Evolutionary conservation across 2,113 vertebrate species (phyloP), one percentile per base, ranked within the genome.

Genomic region (Phrynosoma platyrhinos): DNA sequence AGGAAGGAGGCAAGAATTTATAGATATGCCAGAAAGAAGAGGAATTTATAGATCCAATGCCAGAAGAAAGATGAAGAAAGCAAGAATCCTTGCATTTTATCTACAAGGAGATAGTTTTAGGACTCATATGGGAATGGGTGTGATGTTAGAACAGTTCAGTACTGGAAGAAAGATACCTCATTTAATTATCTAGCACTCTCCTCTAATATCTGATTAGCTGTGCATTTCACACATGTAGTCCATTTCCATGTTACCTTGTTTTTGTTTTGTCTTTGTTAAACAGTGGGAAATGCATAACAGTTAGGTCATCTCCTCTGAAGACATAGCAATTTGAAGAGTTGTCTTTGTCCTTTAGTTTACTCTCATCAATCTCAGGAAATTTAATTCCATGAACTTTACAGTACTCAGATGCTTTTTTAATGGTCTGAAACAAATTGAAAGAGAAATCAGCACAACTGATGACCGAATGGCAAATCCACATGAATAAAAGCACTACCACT

Each of bases 211-310:
- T 53, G 6, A 83, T 10, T 10, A 53, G 13, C 14, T 36, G 36
- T 36, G n/a, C 36, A 36, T 21, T 74, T 3, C 47, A 40, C 3
- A 40, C 27, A 12, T 42, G 10, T 47, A 42, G 12, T 36, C 12
- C 5, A 84, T 23, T 74, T 52, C 14, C 23, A 32, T 52, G 1
- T 87, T 92, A 95, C 94, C 92, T 92, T 25, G 36, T n/a, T n/a
- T n/a, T n/a, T n/a, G n/a, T n/a, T n/a, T 64, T 94, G 13, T 52
- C 8, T 0, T 1, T 90, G 90, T 95, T 96, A 88, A 96, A 95
- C 27, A 96, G 93, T 12, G 94, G 93, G 9, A 96, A 95, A 52
- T 95, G 93, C 93, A 96, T 94, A 82, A 95, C 82, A 1, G 87
- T 85, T 2, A 94, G 94, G 0, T 47, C 58, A 14, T 89, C 53